Evolutionary conservation across 2,113 vertebrate species (phyloP).

Genomic region (Rutilus rutilus): DNA sequence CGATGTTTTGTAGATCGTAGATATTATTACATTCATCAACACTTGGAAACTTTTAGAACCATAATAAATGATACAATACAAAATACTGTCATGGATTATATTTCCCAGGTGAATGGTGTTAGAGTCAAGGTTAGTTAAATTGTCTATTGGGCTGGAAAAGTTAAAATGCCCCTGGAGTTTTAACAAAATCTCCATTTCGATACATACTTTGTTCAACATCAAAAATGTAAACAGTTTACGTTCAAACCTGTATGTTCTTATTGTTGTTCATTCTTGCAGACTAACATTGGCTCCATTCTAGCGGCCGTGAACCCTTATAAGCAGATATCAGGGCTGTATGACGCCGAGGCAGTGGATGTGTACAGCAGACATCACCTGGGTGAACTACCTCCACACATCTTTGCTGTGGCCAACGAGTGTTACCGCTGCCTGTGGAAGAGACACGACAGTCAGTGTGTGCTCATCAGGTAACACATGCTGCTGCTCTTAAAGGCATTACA

Average conservation of each 20-base stretch:
- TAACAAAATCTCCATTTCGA: too few species aligned
- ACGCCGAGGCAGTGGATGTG: constrained; percentile 76
- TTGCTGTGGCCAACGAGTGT: constrained; percentile 91
- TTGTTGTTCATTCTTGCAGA: constrained; percentile 68
- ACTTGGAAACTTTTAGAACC: not conserved
- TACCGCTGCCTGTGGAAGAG: constrained; percentile 95
- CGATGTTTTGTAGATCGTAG: not conserved
- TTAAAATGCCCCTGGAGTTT: too few species aligned
- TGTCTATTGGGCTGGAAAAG: too few species aligned
- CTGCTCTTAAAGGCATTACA: not conserved
- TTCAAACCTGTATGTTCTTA: too few species aligned
- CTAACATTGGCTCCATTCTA: constrained; percentile 91
- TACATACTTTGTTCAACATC: not conserved
- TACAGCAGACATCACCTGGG: constrained; percentile 89
- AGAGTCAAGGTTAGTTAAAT: too few species aligned
- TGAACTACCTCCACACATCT: constrained; percentile 91
- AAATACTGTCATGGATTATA: not conserved
- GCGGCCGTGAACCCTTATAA: constrained; percentile 92
- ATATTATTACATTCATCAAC: not conserved
- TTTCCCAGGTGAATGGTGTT: not conserved
- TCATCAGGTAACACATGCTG: constrained; percentile 82
- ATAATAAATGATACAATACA: not conserved
- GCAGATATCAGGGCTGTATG: constrained; percentile 83
- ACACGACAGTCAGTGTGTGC: constrained; percentile 93
- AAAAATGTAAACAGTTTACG: not conserved